Conservation (phyloP, 2,113 vertebrate species). For the Prietella phreatophila region DNA sequence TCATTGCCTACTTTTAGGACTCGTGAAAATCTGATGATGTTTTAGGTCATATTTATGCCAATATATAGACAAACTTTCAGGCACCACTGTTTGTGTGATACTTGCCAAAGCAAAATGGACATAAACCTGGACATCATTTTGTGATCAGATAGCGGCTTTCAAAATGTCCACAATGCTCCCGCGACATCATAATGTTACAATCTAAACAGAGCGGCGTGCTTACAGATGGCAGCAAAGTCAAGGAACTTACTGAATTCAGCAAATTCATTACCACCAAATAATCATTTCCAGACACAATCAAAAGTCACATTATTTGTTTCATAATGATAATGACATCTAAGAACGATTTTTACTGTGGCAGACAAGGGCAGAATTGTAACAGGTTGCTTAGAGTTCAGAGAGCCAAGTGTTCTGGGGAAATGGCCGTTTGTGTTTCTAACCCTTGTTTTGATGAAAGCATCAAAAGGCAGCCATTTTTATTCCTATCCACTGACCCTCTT, state of each 20-base stretch:
- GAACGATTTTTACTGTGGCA: not conserved
- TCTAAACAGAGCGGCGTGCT: not conserved
- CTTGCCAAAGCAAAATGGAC: not conserved
- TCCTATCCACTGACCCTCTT: slow-evolving; percentile 32
- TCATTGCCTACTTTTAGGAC: too few relatives aligned
- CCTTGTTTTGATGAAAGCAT: not conserved
- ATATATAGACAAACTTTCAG: too few relatives aligned
- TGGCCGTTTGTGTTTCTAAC: not conserved
- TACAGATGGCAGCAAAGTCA: not conserved
- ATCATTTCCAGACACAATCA: not conserved
- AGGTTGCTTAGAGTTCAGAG: not conserved
- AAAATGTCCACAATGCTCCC: not conserved
- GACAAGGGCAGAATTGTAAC: not conserved
- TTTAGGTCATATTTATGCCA: too few relatives aligned
- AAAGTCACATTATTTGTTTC: not conserved
- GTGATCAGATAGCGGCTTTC: not conserved
- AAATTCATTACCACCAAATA: not conserved
- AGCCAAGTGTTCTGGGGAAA: not conserved
- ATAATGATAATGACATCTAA: not conserved
- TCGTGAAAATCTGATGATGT: too few relatives aligned
- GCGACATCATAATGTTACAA: not conserved
- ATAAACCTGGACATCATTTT: not conserved
- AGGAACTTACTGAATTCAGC: not conserved
- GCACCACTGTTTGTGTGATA: too few relatives aligned
- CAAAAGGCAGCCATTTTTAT: not conserved